A percentile compares a stretch with the other conserved stretches of the same genome.
Evolutionary conservation across 1,140 invertebrate species (phyloP).

Genomic region (Solenopsis fugax): DNA sequence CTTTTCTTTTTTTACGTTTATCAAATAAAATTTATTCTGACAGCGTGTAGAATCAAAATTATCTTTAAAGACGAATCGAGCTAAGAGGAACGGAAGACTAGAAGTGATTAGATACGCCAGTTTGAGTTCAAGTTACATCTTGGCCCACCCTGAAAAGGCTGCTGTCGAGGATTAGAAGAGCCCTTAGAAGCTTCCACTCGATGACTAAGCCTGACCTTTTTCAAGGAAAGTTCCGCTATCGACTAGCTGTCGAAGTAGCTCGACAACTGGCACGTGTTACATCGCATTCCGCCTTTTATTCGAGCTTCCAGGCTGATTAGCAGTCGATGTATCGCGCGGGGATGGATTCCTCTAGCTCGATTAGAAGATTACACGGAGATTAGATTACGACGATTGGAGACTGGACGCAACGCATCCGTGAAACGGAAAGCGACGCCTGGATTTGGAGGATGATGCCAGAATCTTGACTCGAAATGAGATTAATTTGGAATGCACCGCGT

Average conservation of each 20-base stretch:
- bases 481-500: background rate
- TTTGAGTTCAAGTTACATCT: slow-evolving; percentile 62
- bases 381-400: slow-evolving; percentile 36
- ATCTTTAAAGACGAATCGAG: slow-evolving; percentile 42
- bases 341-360: slow-evolving; percentile 41
- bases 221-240: slow-evolving; percentile 72
- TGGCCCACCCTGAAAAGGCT: background rate
- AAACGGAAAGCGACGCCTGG: slow-evolving; percentile 20
- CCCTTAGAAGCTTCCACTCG: slow-evolving; percentile 73
- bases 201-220: slow-evolving; percentile 76
- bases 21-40: slow-evolving; percentile 42
- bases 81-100: slow-evolving; percentile 1
- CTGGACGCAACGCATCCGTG: background rate
- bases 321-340: slow-evolving; percentile 23
- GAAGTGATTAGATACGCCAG: slow-evolving; percentile 64
- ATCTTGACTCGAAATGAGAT: slow-evolving; percentile 2
- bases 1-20: background rate
- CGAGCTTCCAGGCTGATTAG: slow-evolving; percentile 57
- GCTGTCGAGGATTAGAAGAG: slow-evolving; percentile 70
- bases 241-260: slow-evolving; percentile 61
- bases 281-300: background rate
- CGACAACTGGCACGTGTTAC: slow-evolving; percentile 48
- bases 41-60: slow-evolving; percentile 17
- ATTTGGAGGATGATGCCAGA: background rate
- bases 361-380: slow-evolving; percentile 67